Conservation (phyloP, 2,888 invertebrate species). For the Drosophila tripunctata region DNA sequence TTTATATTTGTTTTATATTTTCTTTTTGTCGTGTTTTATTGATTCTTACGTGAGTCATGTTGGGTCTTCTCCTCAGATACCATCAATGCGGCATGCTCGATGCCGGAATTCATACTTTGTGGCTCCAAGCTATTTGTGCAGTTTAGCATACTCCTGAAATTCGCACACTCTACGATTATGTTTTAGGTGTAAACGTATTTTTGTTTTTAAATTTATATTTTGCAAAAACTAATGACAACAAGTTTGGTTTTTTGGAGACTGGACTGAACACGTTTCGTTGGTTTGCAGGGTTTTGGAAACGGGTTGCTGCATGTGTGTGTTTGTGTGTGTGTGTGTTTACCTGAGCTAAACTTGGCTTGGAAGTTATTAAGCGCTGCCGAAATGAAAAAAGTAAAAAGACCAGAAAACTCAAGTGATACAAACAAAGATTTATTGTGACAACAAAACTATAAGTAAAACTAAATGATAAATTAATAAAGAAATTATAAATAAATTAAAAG, state of each 20-base stretch:
- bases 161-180: conserved; percentile 86
- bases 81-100: conserved; percentile 91
- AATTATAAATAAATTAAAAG: conserved; percentile 39
- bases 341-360: conserved; percentile 63
- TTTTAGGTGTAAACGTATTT: conserved; percentile 85
- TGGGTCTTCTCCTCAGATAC: conserved; percentile 91
- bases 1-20: conserved; percentile 16
- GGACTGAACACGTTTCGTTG: conserved; percentile 29
- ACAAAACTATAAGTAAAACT: conserved; percentile 25
- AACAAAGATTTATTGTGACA: conserved; percentile 51
- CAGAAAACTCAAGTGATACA: conserved; percentile 14
- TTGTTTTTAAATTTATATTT: conserved; percentile 78
- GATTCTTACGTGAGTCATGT: conserved; percentile 91
- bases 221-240: conserved; percentile 75
- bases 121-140: conserved; percentile 97
- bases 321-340: conserved; percentile 6
- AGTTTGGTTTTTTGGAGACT: conserved; percentile 70
- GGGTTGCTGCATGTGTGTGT: conserved; percentile 13
- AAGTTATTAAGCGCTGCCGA: conserved; percentile 72
- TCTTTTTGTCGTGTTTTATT: conserved; percentile 33
- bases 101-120: conserved; percentile 90
- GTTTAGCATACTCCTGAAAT: conserved; percentile 96
- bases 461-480: conserved; percentile 16
- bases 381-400: conserved; percentile 9
- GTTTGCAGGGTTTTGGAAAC: too few species aligned